Base-by-base conservation (phyloP, 1,140 invertebrate species). In the Drosophila burlai region DNA sequence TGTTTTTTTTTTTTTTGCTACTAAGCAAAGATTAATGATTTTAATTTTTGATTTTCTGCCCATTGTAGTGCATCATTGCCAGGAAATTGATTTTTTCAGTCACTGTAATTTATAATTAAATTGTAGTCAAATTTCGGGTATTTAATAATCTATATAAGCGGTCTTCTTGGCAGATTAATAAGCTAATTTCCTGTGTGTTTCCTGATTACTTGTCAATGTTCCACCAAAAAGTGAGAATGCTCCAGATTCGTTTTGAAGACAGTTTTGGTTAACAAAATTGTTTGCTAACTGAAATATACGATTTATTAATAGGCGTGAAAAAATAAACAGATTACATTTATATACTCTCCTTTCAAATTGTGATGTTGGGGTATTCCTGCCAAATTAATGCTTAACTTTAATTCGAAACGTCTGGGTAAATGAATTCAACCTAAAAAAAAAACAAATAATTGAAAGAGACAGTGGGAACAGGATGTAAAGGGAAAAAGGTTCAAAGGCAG, bases 381-480 rank as follows among this genome's bases (percentile, higher is more conserved):
- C 4, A 40, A 24, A 15, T 16, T 0, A 16, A 55, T 40, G 18
- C 31, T 16, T 21, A 63, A 82, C 76, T 80, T 80, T 60, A 79
- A 73, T 76, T 40, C 34, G 45, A 66, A 65, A 59, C 45, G 58
- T 26, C 59, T 49, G 31, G 26, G 4, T 34, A 24, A 18, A 54
- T 40, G 21, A 52, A 64, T 63, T n/a, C 15, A 38, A 47, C 43
- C 31, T 21, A 36, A 50, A 63, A 34, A 43, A 73, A 61, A 49
- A 67, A 74, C 58, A 78, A 81, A 75, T 74, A 83, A 89, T 83
- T 59, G 58, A 66, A 80, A 59, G 75, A 64, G 55, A 38, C 55
- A 66, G 57, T 79, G 13, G 31, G 67, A 55, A 81, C 34, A 61
- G 54, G 54, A 55, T 55, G 36, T 66, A 55, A 55, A 66, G 47